Base-by-base conservation (phyloP, 2,888 invertebrate genomes). In the Slavum lentiscoides region DNA sequence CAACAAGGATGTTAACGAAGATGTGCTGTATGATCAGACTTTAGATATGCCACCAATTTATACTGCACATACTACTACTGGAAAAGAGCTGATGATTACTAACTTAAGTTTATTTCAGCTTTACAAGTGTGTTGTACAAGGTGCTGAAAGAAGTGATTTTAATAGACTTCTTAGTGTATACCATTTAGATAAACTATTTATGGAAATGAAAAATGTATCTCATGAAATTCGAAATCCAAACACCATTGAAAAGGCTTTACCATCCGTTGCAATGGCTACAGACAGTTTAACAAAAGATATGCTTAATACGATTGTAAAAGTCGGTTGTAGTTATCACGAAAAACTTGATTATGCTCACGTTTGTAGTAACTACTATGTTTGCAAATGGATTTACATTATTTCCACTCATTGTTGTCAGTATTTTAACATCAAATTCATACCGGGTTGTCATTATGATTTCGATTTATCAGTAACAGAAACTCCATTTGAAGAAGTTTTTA, bases 121-220 rank as follows among this genome's bases (percentile, higher is more conserved):
- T 11, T 77, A 64, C 1, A 6, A n/a, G 17, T 64, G 70, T 80
- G 49, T 69, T 55, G 62, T 70, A 37, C 17, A 19, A 2, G 1
- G 53, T 55, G 23, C 62, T 19, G 21, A 13, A 1, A 62, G 19
- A 72, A 6, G 37, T 64, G 39, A 80, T 64, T 80, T 64, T 6
- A 67, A 43, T 39, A 39, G 21, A 9, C 53, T 77, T 62, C 19
- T 77, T 21, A 70, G 21, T 11, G 77, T 77, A 39, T 77, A 55
- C 21, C 77, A 77, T 55, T 77, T 77, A 23, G 77, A 77, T 64
- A 77, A 77, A 64, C 21, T 80, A 72, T 70, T 80, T 15, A 72
- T 70, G 62, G 43, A 80, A 58, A 6, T 80, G 19, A 80, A 80
- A 64, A 80, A 80, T 55, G 64, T 23, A 23, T 70, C 55, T 64